Base-by-base conservation (phyloP, 2,113 vertebrate genomes). In the Odobenus rosmarus region DNA sequence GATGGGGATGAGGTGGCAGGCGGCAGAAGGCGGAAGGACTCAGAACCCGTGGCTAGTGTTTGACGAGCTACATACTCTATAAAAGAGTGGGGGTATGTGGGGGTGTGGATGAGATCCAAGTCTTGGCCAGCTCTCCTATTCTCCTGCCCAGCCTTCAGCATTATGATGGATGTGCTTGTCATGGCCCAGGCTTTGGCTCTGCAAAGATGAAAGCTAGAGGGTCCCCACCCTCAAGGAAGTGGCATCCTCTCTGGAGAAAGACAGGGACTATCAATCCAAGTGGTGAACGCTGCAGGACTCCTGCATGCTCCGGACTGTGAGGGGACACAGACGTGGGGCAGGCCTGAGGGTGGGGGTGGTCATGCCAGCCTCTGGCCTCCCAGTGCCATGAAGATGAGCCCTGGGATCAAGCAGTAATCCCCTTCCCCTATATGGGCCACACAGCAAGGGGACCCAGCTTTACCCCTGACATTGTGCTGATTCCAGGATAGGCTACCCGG, bases 331-430 rank as follows among this genome's bases (percentile, higher is more conserved):
- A 46, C 2, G 1, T 12, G 0, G 4, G 26, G 39, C 0, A 12
- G 69, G 36, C 36, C 79, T 0, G 11, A 24, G 62, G 31, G 46
- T 51, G 28, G 51, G n/a, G 4, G 33, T 36, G 62, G 14, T 11
- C 26, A 1, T 4, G 26, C 12, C 64, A 82, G 36, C 39, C 26
- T 59, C 62, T 57, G 57, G 87, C 18, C n/a, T 82, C 15, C 24
- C 31, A 4, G 72, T 7, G 24, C 46, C 1, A n/a, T 0, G 9
- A 3, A 36, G 21, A 2, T 4, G 7, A 49, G 12, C 15, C 33
- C 74, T 61, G 82, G 87, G n/a, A 53, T 24, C 67, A 24, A 7
- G 55, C 51, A 23, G 39, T 55, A 12, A 46, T 15, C 14, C 24
- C 14, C 39, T 64, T 14, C 49, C 36, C 0, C 0, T 71, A 24